Base-by-base conservation (phyloP, 2,888 invertebrate species). In the Bruchidius siliquastri region DNA sequence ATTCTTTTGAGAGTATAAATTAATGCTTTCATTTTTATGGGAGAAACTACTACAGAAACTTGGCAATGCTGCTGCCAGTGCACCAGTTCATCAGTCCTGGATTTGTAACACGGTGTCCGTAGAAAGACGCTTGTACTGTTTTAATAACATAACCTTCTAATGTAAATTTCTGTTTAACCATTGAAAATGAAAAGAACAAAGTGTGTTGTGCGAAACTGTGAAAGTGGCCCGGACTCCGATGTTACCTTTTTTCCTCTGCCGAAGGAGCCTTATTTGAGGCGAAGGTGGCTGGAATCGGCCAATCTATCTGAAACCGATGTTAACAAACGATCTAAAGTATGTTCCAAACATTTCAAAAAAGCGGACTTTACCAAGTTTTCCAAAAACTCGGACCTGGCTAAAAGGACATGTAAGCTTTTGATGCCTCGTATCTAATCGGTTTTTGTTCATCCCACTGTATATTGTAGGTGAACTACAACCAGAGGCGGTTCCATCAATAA, bases 211-310 rank as follows among this genome's bases (percentile, higher is more conserved):
- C 74, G 75, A 68, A 75, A 74, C 69, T 78, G 78, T 73, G 70
- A 69, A 21, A 70, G 30, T 18, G 74, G 72, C 21, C 71, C 66
- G 22, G 72, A 77, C 21, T n/a, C 70, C 18, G 73, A 72, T 66
- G 74, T 72, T 22, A 70, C 49, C 26, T 78, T 74, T 49, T 74
- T 77, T 70, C 75, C 71, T 69, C 71, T 78, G 4, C 78, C 78
- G 13, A 77, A 76, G 32, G 84, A 80, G 80, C 83, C 79, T 80
- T 86, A 78, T 78, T 21, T 73, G 68, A 87, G 83, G 79, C 72
- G 71, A 69, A 75, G 75, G 70, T 76, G 77, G 74, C 80, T 91
- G 32, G 91, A 88, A 80, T 89, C 96, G 18, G 92, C 96, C 71
- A 96, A 76, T 49, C 74, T 73, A 30, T 74, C 74, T 20, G 77